Percentiles rank a stretch among this genome's conserved stretches.
phyloP scores from a whole-genome alignment of 2,113 vertebrate genomes.

The Tichodroma muraria region DNA sequence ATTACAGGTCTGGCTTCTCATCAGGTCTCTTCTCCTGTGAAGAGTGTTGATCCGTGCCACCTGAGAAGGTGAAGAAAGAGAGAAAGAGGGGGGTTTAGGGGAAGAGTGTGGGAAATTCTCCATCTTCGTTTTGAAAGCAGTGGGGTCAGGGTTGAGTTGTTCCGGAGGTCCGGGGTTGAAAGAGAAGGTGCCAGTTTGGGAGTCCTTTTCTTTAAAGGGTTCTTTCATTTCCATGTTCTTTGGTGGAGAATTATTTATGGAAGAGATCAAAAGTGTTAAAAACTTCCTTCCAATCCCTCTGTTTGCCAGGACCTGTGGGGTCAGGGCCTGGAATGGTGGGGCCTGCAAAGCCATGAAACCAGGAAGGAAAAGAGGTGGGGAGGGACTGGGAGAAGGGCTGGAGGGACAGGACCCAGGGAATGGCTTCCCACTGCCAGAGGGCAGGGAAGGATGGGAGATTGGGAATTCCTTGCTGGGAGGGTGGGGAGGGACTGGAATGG shows the following conservation, averaged over 20 bases:
- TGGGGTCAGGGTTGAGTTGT: accelerated
- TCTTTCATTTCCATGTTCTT: neutral
- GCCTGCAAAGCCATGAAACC: neutral
- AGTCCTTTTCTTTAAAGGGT: too few species aligned
- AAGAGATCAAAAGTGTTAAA: neutral
- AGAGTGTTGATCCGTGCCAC: neutral
- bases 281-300: neutral
- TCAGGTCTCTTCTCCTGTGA: neutral
- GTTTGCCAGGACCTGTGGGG: neutral
- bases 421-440: neutral
- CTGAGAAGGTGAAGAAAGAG: neutral
- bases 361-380: neutral
- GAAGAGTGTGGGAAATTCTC: accelerated
- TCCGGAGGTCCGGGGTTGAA: neutral
- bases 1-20: neutral
- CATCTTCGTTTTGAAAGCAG: neutral
- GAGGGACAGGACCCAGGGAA: neutral
- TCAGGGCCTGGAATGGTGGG: neutral
- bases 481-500: neutral
- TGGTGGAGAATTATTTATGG: neutral
- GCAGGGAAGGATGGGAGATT: accelerated
- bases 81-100: neutral
- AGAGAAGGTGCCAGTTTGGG: neutral
- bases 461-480: neutral
- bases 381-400: neutral